Conservation (phyloP, 2,888 invertebrate genomes). For the Furcula furcula region DNA sequence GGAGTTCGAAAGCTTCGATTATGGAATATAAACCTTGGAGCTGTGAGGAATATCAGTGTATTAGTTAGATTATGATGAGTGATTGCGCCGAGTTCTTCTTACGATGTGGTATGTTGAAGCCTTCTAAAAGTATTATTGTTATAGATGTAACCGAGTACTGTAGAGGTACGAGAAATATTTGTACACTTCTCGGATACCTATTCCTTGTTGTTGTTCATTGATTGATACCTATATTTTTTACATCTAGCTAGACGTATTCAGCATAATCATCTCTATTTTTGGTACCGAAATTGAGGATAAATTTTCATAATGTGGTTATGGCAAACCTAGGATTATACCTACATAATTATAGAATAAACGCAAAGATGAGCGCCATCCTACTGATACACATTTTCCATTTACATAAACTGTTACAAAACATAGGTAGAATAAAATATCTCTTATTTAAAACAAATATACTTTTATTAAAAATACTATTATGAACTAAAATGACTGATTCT, state of each 20-base stretch:
- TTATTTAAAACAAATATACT: not conserved
- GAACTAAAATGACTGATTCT: constrained; percentile 38
- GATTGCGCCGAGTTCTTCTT: constrained; percentile 67
- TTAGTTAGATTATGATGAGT: constrained; percentile 72
- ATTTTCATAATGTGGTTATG: constrained; percentile 39
- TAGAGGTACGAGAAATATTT: constrained; percentile 77
- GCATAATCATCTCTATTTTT: constrained; percentile 77
- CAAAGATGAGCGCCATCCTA: no score
- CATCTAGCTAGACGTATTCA: constrained; percentile 79
- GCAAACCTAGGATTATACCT: no score
- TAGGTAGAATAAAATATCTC: not conserved
- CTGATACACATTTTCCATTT: no score
- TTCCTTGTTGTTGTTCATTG: constrained; percentile 80
- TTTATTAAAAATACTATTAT: constrained; percentile 9
- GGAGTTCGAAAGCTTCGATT: constrained; percentile 91
- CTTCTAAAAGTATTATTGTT: constrained; percentile 81
- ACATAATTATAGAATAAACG: no score
- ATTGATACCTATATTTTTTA: constrained; percentile 80
- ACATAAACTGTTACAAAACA: not conserved
- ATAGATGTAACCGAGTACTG: constrained; percentile 71
- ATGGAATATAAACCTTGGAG: constrained; percentile 82
- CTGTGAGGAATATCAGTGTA: constrained; percentile 79
- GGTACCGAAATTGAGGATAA: constrained; percentile 53
- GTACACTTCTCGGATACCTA: constrained; percentile 78
- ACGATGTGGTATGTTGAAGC: constrained; percentile 72